A percentile compares a stretch with the other conserved stretches of the same genome.
phyloP scores from a whole-genome alignment of 2,113 vertebrate species.

The Gymnorhina tibicen region DNA sequence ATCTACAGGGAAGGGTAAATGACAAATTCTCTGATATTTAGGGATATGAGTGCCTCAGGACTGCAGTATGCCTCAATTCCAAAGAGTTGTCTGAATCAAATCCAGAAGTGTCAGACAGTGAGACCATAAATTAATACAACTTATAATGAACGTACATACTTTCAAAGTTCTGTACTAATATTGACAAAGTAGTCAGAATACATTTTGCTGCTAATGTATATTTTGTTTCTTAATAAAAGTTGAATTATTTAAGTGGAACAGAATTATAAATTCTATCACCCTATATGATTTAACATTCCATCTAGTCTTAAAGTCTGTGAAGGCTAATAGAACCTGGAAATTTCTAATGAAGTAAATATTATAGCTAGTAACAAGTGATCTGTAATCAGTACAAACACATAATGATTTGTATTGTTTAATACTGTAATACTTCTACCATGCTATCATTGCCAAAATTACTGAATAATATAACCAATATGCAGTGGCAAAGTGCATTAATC shows the following conservation, averaged over 20 bases:
- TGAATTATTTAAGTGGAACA: conserved; percentile 1
- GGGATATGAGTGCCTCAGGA: background rate
- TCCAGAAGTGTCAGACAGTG: background rate
- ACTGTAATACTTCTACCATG: background rate
- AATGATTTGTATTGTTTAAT: background rate
- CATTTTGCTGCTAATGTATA: background rate
- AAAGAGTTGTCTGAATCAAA: background rate
- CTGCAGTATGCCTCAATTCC: background rate
- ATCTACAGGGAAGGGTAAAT: background rate
- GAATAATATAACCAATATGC: background rate
- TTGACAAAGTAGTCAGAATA: background rate
- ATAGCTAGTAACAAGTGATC: background rate
- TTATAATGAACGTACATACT: background rate
- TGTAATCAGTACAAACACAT: background rate
- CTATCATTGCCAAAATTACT: background rate
- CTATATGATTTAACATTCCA: background rate
- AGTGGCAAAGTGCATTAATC: background rate
- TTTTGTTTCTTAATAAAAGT: background rate
- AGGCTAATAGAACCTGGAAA: background rate
- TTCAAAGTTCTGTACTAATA: background rate
- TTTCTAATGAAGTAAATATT: background rate
- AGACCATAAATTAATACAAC: background rate
- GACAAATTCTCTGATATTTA: background rate
- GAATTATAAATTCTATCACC: background rate
- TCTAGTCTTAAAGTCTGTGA: background rate